phyloP scores from a whole-genome alignment of 1,140 invertebrate genomes.

The Cydia strobilella region DNA sequence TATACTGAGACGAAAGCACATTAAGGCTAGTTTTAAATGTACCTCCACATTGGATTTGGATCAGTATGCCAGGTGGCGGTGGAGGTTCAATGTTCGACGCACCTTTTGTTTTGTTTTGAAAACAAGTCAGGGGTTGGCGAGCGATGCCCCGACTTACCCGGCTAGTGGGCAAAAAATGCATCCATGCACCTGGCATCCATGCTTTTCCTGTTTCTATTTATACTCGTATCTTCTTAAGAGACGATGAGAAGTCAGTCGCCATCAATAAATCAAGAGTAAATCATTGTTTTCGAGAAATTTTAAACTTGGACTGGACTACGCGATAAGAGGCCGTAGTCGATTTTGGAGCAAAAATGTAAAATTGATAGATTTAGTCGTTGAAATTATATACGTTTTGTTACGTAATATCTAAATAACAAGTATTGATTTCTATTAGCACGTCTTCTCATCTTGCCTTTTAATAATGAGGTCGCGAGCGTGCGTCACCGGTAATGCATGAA shows the following conservation, averaged over 20 bases:
- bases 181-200: constrained; percentile 64
- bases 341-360: no score
- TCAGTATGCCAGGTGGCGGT: constrained; percentile 55
- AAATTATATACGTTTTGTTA: no score
- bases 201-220: constrained; percentile 31
- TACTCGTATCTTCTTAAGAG: constrained; percentile 1
- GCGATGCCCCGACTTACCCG: constrained; percentile 40
- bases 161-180: constrained; percentile 51
- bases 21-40: neutral
- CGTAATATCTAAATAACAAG: no score
- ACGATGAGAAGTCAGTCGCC: neutral
- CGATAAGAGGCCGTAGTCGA: no score
- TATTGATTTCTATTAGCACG: no score
- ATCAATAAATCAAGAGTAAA: neutral
- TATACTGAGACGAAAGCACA: neutral
- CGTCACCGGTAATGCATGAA: no score
- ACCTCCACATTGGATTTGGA: neutral
- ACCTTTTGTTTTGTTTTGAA: constrained; percentile 66
- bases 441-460: no score
- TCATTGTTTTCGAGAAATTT: neutral
- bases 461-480: no score
- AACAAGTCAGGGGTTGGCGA: constrained; percentile 49
- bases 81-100: constrained; percentile 62
- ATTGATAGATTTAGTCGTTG: no score
- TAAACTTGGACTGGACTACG: neutral